Evolutionary conservation across 1,140 invertebrate species (phyloP), one percentile per base, ranked within the genome.

Genomic region (Calosoma granatense): DNA sequence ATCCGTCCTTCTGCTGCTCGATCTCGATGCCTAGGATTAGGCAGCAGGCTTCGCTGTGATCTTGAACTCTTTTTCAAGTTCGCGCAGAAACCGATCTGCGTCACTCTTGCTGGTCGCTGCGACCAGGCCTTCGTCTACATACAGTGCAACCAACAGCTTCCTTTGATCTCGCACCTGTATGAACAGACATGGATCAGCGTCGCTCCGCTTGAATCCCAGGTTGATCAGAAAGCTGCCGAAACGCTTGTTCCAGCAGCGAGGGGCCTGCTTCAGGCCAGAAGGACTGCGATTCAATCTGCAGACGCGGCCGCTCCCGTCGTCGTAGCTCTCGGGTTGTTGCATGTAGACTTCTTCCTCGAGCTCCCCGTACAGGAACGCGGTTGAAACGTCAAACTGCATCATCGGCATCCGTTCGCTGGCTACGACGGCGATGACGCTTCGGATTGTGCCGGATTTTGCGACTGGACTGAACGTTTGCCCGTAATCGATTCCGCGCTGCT

Each of bases 201-300:
- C 53, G 20, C 51, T 54, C 62, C 58, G 55, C 17, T 39, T 15
- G 23, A 64, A 61, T 11, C 59, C 53, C 20, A 63, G 30, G 14
- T 57, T 57, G 26, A 56, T 59, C 15, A 59, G 20, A 53, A 61
- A 36, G n/a, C n/a, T n/a, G 6, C 6, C n/a, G n/a, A 61, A 61
- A 9, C 15, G 9, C 58, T 56, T 15, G 56, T 74, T 68, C 76
- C 74, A 77, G 14, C 57, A 62, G 36, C 65, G 57, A 14, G 72
- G 61, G 17, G 72, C 61, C 65, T 77, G 74, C 60, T 75, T 75
- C 1, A 78, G 59, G 1, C 70, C 75, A 60, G 77, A 77, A 1
- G 76, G 19, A 23, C 64, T 66, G 63, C 68, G 66, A 1, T 67
- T 63, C 9, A 78, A 55, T 53, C 51, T 59, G 39, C 65, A 73